A percentile compares a stretch with the other conserved stretches of the same genome.
phyloP scores from a whole-genome alignment of 2,113 vertebrate species.

The Paradoxurus hermaphroditus region DNA sequence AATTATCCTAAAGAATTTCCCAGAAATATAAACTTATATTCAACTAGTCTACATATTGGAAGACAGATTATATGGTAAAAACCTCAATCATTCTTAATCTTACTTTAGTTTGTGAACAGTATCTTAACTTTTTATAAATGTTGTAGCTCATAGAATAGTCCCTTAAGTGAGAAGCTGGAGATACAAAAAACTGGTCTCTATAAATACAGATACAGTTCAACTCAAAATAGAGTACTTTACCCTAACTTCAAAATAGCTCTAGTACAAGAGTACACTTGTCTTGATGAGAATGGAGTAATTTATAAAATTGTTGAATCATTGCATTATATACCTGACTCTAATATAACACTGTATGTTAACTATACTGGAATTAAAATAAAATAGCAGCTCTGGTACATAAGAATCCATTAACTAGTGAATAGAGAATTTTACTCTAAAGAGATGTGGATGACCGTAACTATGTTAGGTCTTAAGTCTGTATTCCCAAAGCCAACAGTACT shows the following conservation, averaged over 20 bases:
- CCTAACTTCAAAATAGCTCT: background rate
- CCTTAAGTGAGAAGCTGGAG: background rate
- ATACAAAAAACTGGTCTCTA: background rate
- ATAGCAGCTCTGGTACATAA: background rate
- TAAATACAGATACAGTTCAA: background rate
- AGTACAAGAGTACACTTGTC: background rate
- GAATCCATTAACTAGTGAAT: background rate
- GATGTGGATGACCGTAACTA: background rate
- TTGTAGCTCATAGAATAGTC: background rate
- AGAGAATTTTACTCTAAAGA: background rate
- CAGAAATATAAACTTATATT: background rate
- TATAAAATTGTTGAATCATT: background rate
- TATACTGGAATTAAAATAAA: background rate
- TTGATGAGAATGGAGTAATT: background rate
- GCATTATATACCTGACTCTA: background rate
- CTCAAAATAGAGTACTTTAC: background rate
- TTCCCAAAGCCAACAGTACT: background rate
- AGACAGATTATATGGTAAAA: background rate
- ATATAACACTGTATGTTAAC: background rate
- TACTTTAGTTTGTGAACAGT: background rate
- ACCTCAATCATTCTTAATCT: background rate
- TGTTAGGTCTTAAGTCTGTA: background rate
- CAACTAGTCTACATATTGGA: background rate
- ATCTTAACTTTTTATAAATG: background rate
- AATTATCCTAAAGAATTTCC: background rate